phyloP scores from a whole-genome alignment of 1,140 invertebrate species.

The Leguminivora glycinivorella region DNA sequence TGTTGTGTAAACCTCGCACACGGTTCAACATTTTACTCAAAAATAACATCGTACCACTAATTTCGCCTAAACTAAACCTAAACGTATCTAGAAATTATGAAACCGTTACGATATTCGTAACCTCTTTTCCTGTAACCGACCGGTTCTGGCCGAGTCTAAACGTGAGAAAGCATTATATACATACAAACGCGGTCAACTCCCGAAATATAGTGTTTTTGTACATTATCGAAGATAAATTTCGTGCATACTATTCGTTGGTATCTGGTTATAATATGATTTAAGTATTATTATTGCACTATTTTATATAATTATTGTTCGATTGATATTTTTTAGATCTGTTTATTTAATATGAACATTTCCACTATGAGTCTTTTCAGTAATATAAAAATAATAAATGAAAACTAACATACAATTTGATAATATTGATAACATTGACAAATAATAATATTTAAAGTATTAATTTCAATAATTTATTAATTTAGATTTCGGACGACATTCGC shows the following conservation, averaged over 20 bases:
- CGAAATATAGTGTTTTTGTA: constrained; percentile 37
- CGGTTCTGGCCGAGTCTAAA: constrained; percentile 29
- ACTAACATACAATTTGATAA: constrained; percentile 26
- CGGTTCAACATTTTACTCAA: constrained; percentile 60
- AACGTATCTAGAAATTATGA: constrained; percentile 52
- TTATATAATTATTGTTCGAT: constrained; percentile 24
- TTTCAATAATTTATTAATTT: constrained; percentile 30
- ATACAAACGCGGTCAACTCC: constrained; percentile 58
- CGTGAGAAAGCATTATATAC: constrained; percentile 72
- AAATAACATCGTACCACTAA: constrained; percentile 66
- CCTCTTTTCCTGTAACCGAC: constrained; percentile 33
- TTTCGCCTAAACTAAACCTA: constrained; percentile 69
- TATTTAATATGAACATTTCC: constrained; percentile 3
- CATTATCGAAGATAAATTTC: constrained; percentile 30
- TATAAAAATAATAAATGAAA: constrained; percentile 28
- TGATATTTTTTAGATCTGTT: neutral
- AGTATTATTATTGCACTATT: constrained; percentile 28
- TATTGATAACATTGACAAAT: constrained; percentile 29
- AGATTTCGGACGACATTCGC: constrained; percentile 35
- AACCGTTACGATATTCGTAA: constrained; percentile 37
- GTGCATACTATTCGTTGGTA: constrained; percentile 26
- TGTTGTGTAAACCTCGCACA: constrained; percentile 46
- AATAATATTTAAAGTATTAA: constrained; percentile 24
- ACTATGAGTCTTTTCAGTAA: constrained; percentile 16
- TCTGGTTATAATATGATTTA: constrained; percentile 12